phyloP scores from a whole-genome alignment of 2,888 invertebrate species.

The Eulithis testata region DNA sequence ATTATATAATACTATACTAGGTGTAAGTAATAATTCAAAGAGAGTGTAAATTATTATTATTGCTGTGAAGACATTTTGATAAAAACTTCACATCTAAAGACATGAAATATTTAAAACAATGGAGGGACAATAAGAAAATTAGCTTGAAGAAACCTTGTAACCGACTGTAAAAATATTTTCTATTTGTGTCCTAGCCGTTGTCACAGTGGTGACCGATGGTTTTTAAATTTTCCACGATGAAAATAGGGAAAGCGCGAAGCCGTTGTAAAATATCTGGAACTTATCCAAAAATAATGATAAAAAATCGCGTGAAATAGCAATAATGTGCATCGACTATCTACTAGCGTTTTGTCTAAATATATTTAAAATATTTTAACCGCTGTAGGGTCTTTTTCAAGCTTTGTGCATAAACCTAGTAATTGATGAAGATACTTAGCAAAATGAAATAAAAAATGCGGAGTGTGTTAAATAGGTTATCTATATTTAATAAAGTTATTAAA shows the following conservation, averaged over 20 bases:
- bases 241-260: conserved; percentile 82
- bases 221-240: conserved; percentile 83
- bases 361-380: neutral
- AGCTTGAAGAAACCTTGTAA: conserved; percentile 69
- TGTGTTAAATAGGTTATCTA: no score
- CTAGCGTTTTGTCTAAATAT: conserved; percentile 21
- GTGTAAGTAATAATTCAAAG: conserved; percentile 19
- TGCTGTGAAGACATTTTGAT: conserved; percentile 5
- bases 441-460: no score
- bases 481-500: no score
- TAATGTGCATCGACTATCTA: conserved; percentile 61
- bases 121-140: conserved; percentile 38
- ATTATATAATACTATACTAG: no score
- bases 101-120: conserved; percentile 22
- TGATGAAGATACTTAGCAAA: no score
- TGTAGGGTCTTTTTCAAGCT: no score
- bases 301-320: conserved; percentile 70
- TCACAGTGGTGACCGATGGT: conserved; percentile 82
- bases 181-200: conserved; percentile 80
- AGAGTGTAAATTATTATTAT: conserved; percentile 14
- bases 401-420: no score
- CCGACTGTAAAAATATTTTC: conserved; percentile 79
- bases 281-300: conserved; percentile 78
- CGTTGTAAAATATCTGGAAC: conserved; percentile 79
- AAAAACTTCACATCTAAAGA: conserved; percentile 11